phyloP scores from a whole-genome alignment of 2,797 vertebrate genomes.

The Corythornis leucogaster region DNA sequence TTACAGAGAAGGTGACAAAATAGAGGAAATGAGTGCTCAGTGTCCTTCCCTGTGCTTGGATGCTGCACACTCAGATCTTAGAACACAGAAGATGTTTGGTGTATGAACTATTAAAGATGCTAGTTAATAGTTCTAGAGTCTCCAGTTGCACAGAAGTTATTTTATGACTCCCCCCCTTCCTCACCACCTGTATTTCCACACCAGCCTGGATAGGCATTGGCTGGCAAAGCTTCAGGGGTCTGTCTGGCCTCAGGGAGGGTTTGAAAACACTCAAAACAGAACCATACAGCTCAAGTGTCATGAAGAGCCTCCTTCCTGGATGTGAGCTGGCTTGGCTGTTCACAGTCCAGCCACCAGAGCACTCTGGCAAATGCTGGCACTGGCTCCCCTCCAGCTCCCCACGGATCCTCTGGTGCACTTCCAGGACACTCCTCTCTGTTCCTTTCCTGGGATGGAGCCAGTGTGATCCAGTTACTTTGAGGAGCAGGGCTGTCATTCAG shows the following conservation, averaged over 20 bases:
- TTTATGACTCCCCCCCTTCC: background rate
- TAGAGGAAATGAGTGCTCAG: background rate
- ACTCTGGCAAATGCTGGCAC: background rate
- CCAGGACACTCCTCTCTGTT: background rate
- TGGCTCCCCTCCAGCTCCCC: accelerated
- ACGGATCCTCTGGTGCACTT: background rate
- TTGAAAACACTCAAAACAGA: background rate
- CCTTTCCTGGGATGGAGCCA: background rate
- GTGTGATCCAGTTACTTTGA: background rate
- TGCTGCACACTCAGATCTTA: background rate
- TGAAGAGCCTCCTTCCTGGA: background rate
- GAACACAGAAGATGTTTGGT: background rate
- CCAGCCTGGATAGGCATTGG: background rate
- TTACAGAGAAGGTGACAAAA: background rate
- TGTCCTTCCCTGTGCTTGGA: background rate
- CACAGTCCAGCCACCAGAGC: accelerated
- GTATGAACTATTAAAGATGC: background rate
- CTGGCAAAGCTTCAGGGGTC: background rate
- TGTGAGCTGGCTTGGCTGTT: background rate
- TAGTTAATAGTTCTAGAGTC: background rate
- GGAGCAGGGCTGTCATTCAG: background rate
- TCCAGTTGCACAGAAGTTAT: background rate
- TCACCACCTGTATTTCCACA: background rate
- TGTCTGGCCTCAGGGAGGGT: background rate
- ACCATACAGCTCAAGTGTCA: background rate